A percentile compares a stretch with the other conserved stretches of the same genome.
These are phyloP conservation scores for Oryzias dopingdopingensis DNA, from an alignment of 2,797 vertebrate genomes.

Conservation along the genomic window DNA sequence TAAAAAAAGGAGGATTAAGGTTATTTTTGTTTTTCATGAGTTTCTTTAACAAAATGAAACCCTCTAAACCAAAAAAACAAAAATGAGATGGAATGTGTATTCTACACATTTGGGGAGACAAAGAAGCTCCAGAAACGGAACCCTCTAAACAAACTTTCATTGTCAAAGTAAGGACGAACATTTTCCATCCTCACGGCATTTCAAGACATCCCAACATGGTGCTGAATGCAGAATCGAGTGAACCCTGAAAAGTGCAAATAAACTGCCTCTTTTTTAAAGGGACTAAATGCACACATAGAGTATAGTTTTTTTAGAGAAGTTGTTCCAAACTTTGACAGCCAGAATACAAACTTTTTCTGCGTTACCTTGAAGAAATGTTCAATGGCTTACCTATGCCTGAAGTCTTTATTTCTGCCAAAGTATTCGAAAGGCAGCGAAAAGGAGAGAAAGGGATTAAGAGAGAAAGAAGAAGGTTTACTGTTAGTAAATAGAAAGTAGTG, in stretches of 20 bases:
- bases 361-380: conserved; percentile 21
- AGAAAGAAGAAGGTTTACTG: conserved; percentile 61
- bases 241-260: no score
- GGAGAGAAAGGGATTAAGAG: conserved; percentile 36
- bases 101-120: background rate
- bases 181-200: conserved; percentile 9
- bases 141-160: conserved; percentile 30
- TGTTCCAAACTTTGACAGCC: background rate
- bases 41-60: background rate
- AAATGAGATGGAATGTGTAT: background rate
- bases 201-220: no score
- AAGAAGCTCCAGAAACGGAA: background rate
- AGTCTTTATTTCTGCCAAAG: conserved; percentile 99
- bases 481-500: conserved; percentile 40
- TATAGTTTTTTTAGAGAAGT: no score
- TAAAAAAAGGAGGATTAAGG: no score
- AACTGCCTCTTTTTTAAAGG: no score
- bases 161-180: conserved; percentile 17
- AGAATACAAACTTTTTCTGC: background rate
- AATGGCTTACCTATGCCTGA: conserved; percentile 98
- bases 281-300: no score
- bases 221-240: conserved; percentile 1
- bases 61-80: background rate
- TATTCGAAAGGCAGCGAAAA: conserved; percentile 68
- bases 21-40: no score